Evolutionary conservation across 2,888 invertebrate species (phyloP).

Genomic region (Drosophila imparisetae): DNA sequence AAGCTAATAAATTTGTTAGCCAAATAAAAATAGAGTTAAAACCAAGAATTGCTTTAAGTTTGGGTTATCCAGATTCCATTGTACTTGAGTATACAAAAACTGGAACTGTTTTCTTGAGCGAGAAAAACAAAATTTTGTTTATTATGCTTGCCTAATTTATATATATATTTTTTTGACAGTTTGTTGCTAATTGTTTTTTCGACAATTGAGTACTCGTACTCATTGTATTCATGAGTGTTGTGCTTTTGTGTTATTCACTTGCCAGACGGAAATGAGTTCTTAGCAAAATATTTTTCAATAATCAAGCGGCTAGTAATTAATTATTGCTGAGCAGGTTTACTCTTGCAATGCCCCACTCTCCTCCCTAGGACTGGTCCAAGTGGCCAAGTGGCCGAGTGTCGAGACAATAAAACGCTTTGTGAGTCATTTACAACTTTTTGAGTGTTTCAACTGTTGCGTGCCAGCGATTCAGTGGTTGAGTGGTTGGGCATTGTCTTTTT

Average conservation of each 20-base stretch:
- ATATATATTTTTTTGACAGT: conserved; percentile 57
- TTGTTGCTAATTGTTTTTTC: conserved; percentile 66
- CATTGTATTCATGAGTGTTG: conserved; percentile 44
- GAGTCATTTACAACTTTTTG: conserved; percentile 36
- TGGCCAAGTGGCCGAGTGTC: conserved; percentile 11
- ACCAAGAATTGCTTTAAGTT: neutral
- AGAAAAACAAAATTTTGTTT: conserved; percentile 24
- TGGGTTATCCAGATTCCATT: conserved; percentile 32
- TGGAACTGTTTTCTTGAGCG: conserved; percentile 31
- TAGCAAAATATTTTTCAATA: conserved; percentile 42
- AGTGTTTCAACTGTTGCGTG: conserved; percentile 44
- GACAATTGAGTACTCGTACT: conserved; percentile 8
- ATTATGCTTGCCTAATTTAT: conserved; percentile 18
- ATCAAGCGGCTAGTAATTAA: conserved; percentile 57
- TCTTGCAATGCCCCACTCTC: conserved; percentile 11
- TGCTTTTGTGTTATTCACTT: conserved; percentile 40
- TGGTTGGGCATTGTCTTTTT: conserved; percentile 54
- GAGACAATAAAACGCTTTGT: conserved; percentile 63
- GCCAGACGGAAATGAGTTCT: conserved; percentile 61
- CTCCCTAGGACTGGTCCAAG: conserved; percentile 1
- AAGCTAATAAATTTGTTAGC: conserved; percentile 60
- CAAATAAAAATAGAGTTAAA: conserved; percentile 39
- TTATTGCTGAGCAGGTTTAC: conserved; percentile 44
- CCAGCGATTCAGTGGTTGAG: conserved; percentile 23
- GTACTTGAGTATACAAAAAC: conserved; percentile 49